Conservation (phyloP, 1,140 invertebrate genomes). For the Leptinotarsa defecta region DNA sequence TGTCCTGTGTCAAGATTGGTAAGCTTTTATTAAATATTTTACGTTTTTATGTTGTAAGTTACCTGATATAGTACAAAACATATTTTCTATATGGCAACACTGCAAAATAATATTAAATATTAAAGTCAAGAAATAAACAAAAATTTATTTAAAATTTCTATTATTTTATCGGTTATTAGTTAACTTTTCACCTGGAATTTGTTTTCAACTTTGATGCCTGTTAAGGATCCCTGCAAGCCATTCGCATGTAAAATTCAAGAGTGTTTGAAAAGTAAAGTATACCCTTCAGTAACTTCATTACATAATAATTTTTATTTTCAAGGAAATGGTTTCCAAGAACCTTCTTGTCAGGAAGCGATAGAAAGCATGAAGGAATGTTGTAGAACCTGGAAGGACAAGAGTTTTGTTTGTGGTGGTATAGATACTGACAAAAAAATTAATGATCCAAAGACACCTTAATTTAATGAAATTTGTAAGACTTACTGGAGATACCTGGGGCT, state of each 20-base stretch:
- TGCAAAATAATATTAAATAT: too few species aligned
- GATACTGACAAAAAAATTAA: conserved; percentile 49
- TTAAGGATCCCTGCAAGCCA: conserved; percentile 33
- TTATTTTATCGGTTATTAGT: too few species aligned
- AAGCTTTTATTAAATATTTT: too few species aligned
- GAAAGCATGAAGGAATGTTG: conserved; percentile 71
- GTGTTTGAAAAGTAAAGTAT: conserved; percentile 69
- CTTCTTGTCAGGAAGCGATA: conserved; percentile 63
- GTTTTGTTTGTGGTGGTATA: conserved; percentile 70
- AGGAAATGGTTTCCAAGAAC: conserved; percentile 73
- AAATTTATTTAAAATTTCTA: too few species aligned
- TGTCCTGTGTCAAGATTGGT: too few species aligned
- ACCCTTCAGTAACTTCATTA: conserved; percentile 55
- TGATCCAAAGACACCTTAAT: conserved; percentile 61
- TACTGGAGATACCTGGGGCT: conserved; percentile 59
- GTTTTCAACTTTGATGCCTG: conserved; percentile 10
- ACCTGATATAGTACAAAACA: too few species aligned
- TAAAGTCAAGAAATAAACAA: too few species aligned
- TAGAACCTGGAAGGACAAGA: conserved; percentile 62
- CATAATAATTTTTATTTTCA: conserved; percentile 46
- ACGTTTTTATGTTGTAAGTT: too few species aligned
- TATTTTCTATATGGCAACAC: too few species aligned
- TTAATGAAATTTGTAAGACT: conserved; percentile 44
- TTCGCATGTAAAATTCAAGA: conserved; percentile 76
- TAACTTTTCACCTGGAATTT: not conserved